Evolutionary conservation across 2,113 vertebrate species (phyloP), one percentile per base, ranked within the genome.

Genomic region (Phrynosoma platyrhinos): DNA sequence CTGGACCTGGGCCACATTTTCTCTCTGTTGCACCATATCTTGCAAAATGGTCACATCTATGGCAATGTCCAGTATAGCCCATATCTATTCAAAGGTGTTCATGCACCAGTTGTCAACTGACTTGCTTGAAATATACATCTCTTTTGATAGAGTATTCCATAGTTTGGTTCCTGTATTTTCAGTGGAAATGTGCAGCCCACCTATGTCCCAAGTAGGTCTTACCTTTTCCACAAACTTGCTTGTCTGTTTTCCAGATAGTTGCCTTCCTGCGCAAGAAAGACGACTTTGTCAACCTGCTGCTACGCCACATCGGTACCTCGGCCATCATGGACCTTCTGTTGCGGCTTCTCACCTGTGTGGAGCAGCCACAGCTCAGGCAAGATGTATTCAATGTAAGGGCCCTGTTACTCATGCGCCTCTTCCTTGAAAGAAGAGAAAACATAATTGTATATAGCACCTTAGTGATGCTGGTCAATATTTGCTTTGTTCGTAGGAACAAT

Each of bases 241-340:
- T 55, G 14, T 1, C 1, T 71, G 18, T 66, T 52, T 71, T 77
- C 5, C 87, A 97, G 96, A 96, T 97, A 8, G 92, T 97, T 89
- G 94, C 95, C 85, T 97, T 97, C 90, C 93, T 97, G 79, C 95
- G 95, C 64, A 96, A 97, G 91, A 96, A 95, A 89, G 96, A 96
- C 0, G 95, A 97, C 71, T 97, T 97, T 9, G 96, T 97, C 72
- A 93, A 90, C 72, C 92, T 97, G 88, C 90, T 97, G 75, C 94
- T 97, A 84, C 90, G 74, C 76, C 96, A 97, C 91, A 96, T 97
- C 0, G 96, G 96, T 87, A 97, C 96, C 74, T 97, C 96, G 0
- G 96, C 96, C 66, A 95, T 97, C 87, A 97, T 97, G 96, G 96
- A 97, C 76, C 94, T 97, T 16, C 92, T 97, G 32, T 81, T 97